Percentiles rank a stretch among this genome's conserved stretches.
These are phyloP conservation scores for Alviniconcha strummeri DNA, from an alignment of 2,888 invertebrate genomes.

Conservation along the genomic window DNA sequence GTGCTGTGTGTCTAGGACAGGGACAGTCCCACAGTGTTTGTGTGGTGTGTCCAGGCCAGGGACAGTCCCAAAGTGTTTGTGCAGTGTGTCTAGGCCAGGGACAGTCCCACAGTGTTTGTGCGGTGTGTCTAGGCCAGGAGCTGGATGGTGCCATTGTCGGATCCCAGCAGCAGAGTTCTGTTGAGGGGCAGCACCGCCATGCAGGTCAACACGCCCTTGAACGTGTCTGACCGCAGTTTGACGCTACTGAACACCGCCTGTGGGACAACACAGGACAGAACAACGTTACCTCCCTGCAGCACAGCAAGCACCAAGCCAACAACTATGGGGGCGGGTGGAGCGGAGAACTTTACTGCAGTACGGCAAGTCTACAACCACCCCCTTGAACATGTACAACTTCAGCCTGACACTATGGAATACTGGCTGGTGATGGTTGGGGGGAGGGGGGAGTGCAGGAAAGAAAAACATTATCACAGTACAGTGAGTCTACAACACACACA, in stretches of 20 bases:
- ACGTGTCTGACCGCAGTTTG: slow-evolving; percentile 88
- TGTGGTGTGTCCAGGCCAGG: background rate
- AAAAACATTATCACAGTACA: background rate
- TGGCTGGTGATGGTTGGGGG: background rate
- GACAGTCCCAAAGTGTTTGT: background rate
- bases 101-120: background rate
- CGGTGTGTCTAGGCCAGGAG: slow-evolving; percentile 65
- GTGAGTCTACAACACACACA: background rate
- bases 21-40: background rate
- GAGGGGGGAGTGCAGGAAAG: too few species aligned
- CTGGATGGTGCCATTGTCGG: slow-evolving; percentile 86
- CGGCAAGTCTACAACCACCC: too few species aligned
- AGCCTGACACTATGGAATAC: background rate
- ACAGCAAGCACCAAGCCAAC: too few species aligned
- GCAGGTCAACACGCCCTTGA: slow-evolving; percentile 92
- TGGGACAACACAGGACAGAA: background rate
- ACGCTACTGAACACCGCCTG: slow-evolving; percentile 86
- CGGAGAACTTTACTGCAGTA: too few species aligned
- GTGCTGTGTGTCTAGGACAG: background rate
- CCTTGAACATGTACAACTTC: too few species aligned
- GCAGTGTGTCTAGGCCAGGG: background rate
- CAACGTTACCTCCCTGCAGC: too few species aligned
- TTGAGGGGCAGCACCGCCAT: slow-evolving; percentile 93
- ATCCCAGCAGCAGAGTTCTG: slow-evolving; percentile 89
- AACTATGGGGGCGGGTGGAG: too few species aligned